phyloP scores from a whole-genome alignment of 2,888 invertebrate species.

The Augiades crinisus region DNA sequence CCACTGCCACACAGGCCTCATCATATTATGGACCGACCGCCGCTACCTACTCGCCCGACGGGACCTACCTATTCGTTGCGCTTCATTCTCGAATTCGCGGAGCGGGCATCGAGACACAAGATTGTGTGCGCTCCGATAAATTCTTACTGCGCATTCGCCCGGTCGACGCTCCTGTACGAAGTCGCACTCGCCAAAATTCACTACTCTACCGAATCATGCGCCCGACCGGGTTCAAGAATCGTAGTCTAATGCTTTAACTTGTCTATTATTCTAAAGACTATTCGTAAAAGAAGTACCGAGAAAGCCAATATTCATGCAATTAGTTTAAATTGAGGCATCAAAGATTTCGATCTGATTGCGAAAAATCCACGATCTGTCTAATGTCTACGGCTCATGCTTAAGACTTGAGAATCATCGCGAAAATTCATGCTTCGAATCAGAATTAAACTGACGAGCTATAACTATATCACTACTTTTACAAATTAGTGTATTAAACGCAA shows the following conservation, averaged over 20 bases:
- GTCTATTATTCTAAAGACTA: constrained; percentile 30
- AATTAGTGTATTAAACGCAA: constrained; percentile 55
- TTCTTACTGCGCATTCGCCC: constrained; percentile 8
- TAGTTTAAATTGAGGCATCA: constrained; percentile 41
- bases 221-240: constrained; percentile 17
- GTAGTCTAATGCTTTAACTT: constrained; percentile 28
- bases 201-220: constrained; percentile 29
- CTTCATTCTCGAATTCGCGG: constrained; percentile 19
- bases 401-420: constrained; percentile 42
- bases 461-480: constrained; percentile 60
- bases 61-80: constrained; percentile 58
- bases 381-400: constrained; percentile 68
- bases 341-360: constrained; percentile 11
- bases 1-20: constrained; percentile 77
- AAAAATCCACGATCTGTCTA: constrained; percentile 16
- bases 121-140: constrained; percentile 11
- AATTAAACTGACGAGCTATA: constrained; percentile 43
- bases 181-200: constrained; percentile 28
- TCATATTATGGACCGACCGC: constrained; percentile 41
- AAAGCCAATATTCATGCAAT: constrained; percentile 69
- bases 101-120: constrained; percentile 21
- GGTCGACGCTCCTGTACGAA: constrained; percentile 32
- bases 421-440: constrained; percentile 62
- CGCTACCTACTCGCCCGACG: constrained; percentile 36
- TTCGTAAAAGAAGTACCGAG: constrained; percentile 36